Percentiles rank a stretch among this genome's conserved stretches.
phyloP scores from a whole-genome alignment of 2,113 vertebrate genomes.

The Apodemus sylvaticus region DNA sequence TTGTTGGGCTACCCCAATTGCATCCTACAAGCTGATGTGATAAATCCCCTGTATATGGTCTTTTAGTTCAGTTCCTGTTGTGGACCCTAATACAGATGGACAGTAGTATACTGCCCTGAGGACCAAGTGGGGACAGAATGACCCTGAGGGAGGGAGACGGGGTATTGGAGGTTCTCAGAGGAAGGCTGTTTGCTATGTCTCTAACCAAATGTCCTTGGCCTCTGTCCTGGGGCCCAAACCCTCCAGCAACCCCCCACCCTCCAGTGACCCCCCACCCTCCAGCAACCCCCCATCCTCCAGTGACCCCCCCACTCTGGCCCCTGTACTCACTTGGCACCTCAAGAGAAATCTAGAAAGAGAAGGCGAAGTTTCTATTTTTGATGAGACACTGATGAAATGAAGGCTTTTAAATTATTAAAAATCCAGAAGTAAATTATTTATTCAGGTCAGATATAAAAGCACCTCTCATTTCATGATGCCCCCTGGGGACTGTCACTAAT shows the following conservation, averaged over 20 bases:
- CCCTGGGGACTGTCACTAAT: fast-evolving
- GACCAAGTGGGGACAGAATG: background rate
- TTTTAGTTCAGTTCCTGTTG: background rate
- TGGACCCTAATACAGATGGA: background rate
- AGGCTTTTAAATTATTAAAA: slow-evolving; percentile 71
- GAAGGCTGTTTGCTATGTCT: background rate
- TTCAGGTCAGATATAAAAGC: slow-evolving; percentile 59
- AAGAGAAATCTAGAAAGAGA: slow-evolving; percentile 44
- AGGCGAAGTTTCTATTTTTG: slow-evolving; percentile 68
- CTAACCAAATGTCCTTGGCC: background rate
- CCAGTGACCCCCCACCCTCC: background rate
- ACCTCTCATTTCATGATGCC: background rate
- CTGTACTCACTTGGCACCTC: background rate
- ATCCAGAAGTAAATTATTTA: slow-evolving; percentile 67
- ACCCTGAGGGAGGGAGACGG: too few species aligned
- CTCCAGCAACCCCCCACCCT: background rate
- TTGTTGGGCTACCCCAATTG: background rate
- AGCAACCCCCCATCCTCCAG: background rate
- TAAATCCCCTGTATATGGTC: background rate
- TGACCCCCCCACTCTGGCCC: background rate
- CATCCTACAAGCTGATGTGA: background rate
- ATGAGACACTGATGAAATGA: background rate
- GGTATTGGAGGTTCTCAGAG: background rate
- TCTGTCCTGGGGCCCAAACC: background rate
- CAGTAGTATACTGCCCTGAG: background rate